Percentiles rank a stretch among this genome's conserved stretches.
These are phyloP conservation scores for Ondatra zibethicus DNA, from an alignment of 2,113 vertebrate species.

Conservation along the genomic window DNA sequence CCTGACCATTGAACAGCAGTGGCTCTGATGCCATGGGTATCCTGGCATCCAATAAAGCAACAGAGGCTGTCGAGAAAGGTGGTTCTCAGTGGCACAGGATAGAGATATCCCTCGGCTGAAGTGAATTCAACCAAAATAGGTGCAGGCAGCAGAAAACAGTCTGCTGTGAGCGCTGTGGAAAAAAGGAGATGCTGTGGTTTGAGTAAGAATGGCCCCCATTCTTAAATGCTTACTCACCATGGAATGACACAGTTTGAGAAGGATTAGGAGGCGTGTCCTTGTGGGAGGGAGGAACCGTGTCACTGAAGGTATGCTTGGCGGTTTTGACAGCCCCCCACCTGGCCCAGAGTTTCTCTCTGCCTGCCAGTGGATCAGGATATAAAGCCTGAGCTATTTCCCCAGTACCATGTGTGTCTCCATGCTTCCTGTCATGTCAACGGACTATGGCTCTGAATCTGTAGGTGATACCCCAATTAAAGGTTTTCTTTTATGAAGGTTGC, in stretches of 20 bases:
- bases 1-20: background rate
- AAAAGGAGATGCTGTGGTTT: no score
- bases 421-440: background rate
- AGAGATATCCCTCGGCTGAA: no score
- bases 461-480: background rate
- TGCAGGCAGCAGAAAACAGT: background rate
- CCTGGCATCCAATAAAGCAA: background rate
- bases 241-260: background rate
- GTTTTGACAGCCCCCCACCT: background rate
- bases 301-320: background rate
- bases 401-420: accelerated
- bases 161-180: background rate
- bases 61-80: background rate
- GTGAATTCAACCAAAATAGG: background rate
- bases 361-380: background rate
- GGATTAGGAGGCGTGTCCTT: background rate
- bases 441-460: background rate
- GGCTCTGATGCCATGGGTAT: background rate
- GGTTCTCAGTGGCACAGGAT: background rate
- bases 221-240: background rate
- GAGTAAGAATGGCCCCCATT: background rate
- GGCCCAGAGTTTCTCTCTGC: background rate
- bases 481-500: background rate
- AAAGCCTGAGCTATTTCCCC: background rate
- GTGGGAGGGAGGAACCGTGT: background rate